Percentiles rank a stretch among this genome's conserved stretches.
Conservation (phyloP, 1,140 invertebrate genomes). For the Carposina sasakii region DNA sequence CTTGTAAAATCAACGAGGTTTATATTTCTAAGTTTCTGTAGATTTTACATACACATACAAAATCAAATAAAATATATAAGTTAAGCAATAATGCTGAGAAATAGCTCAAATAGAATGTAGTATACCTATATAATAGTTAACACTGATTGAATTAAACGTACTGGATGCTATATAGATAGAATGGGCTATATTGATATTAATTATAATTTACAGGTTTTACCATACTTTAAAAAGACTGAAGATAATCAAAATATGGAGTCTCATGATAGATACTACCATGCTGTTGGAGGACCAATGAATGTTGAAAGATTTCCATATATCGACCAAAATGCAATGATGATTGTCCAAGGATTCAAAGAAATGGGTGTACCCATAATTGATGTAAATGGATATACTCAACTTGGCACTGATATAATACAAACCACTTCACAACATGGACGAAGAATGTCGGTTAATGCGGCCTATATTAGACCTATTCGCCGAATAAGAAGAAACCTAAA, state of each 20-base stretch:
- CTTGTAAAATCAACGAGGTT: too few species aligned
- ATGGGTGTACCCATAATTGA: slow-evolving; percentile 73
- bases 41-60: too few species aligned
- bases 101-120: too few species aligned
- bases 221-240: slow-evolving; percentile 87
- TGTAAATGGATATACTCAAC: slow-evolving; percentile 71
- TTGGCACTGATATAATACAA: slow-evolving; percentile 75
- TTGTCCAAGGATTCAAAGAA: slow-evolving; percentile 76
- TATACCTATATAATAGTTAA: too few species aligned
- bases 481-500: slow-evolving; percentile 80
- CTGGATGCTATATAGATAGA: too few species aligned
- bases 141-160: too few species aligned
- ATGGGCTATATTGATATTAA: too few species aligned
- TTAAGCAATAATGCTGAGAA: too few species aligned
- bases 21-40: too few species aligned
- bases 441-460: slow-evolving; percentile 80
- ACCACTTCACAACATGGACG: slow-evolving; percentile 75
- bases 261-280: slow-evolving; percentile 73
- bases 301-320: slow-evolving; percentile 77
- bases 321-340: slow-evolving; percentile 71
- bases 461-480: slow-evolving; percentile 82
- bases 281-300: slow-evolving; percentile 73
- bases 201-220: slow-evolving; percentile 73
- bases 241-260: slow-evolving; percentile 74
- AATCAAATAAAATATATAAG: too few species aligned